Base-by-base conservation (phyloP, 2,797 vertebrate species). In the Catharus ustulatus region DNA sequence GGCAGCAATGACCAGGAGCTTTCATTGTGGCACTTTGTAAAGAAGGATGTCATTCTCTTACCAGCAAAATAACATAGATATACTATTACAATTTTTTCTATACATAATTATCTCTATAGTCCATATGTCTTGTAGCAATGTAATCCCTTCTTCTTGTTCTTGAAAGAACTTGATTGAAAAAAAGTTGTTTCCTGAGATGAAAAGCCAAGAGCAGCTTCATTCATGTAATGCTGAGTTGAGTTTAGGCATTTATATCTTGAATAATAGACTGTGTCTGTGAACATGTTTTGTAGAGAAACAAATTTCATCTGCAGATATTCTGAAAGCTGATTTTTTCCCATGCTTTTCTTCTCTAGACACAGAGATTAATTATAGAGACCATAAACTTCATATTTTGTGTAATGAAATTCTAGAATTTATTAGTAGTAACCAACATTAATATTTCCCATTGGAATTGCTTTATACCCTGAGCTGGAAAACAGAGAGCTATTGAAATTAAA, bases 81-180 rank as follows among this genome's bases (percentile, higher is more conserved):
- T 4, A 5, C 27, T 43, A 21, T 26, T 21, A 7, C 0, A 1
- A 11, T 27, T 46, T 59, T 26, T 71, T 2, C 19, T 51, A 2
- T 17, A 2, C 1, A 0, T 13, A 23, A 30, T 83, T 68, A 11
- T n/a, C 34, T 68, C 11, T 36, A 58, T 2, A 22, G 4, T 29
- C 15, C 26, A 5, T 34, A 7, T 22, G 5, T 40, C 17, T 26
- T 61, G 7, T 43, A 75, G 14, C 26, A 52, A 6, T 54, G 6
- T 18, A 45, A 52, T 49, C 21, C 1, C 6, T 82, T 55, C 30
- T 27, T 32, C 4, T 5, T 81, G 9, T 43, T 79, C 16, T 48
- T 84, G 24, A 46, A 85, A 68, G 5, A 54, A 24, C 14, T 54
- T 40, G 24, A 38, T 34, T 34, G 13, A 69, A 36, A 61, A 15